Evolutionary conservation across 2,797 vertebrate species (phyloP).

Genomic region (Clarias pachynema): DNA sequence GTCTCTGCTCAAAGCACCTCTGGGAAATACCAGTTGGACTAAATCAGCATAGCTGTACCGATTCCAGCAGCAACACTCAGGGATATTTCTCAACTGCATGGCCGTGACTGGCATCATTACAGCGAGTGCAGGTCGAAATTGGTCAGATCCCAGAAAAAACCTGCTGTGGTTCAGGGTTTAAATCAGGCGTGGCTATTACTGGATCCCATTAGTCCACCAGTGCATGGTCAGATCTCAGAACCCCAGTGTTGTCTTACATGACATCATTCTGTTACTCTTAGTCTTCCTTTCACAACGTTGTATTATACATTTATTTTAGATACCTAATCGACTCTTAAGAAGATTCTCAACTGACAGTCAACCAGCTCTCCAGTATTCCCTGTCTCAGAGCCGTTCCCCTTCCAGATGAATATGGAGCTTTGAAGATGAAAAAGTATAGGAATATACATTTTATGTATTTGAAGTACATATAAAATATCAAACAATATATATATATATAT

Average conservation of each 20-base stretch:
- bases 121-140: not conserved
- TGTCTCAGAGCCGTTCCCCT: not conserved
- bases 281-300: not conserved
- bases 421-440: not conserved
- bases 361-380: not conserved
- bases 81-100: not conserved
- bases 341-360: not conserved
- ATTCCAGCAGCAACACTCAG: not conserved
- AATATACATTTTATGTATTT: not conserved
- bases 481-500: no score
- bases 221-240: conserved; percentile 30
- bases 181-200: not conserved
- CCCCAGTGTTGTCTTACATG: conserved; percentile 15
- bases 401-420: not conserved
- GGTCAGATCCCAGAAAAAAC: not conserved
- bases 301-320: not conserved
- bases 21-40: not conserved
- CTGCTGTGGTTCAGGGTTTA: not conserved
- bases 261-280: conserved; percentile 33
- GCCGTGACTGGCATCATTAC: not conserved
- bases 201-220: not conserved
- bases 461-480: not conserved
- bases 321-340: not conserved
- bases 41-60: not conserved
- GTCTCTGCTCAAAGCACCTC: not conserved